Evolutionary conservation across 2,113 vertebrate genomes (phyloP), one percentile per base, ranked within the genome.

Genomic region (Cottus gobio): DNA sequence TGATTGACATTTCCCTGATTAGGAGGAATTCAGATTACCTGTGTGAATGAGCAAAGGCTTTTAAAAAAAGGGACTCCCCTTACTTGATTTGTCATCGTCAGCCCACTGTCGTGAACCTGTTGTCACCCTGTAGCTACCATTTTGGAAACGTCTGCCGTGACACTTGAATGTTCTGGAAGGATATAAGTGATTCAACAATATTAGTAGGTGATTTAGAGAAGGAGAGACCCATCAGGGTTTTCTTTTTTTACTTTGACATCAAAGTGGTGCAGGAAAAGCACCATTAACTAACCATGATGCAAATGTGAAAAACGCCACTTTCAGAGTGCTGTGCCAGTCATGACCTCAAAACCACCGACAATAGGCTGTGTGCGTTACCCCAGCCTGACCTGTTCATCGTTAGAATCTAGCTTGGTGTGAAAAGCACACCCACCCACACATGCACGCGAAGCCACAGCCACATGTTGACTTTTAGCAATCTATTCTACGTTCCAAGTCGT

Each of bases 271-370:
- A 75, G 61, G 70, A 77, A 66, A 58, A 58, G 61, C 69, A 15
- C 37, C 31, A 61, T 42, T 9, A 76, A 60, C 39, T 6, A 12
- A 58, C 37, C 28, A 15, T 63, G 60, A 68, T 68, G 56, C 42
- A 58, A 50, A 75, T 77, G 72, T 84, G 86, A 88, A 70, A 70
- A 63, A 89, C 79, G 88, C 79, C 72, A 58, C 54, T 71, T 70
- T 73, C 36, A 76, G 61, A 62, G 20, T 34, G 48, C 36, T 18
- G 68, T 84, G 84, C 78, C 83, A 85, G 71, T 57, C 64, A 78
- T 92, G 89, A 92, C 76, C 82, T 90, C 87, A 88, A 70, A 71
- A 61, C 58, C 46, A 42, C 10, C 0, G n/a, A 13, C 18, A 36
- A 24, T 28, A 31, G 54, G 11, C 13, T 48, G 48, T 56, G 67